Conservation (phyloP, 2,797 vertebrate genomes). For the Anguilla anguilla region DNA sequence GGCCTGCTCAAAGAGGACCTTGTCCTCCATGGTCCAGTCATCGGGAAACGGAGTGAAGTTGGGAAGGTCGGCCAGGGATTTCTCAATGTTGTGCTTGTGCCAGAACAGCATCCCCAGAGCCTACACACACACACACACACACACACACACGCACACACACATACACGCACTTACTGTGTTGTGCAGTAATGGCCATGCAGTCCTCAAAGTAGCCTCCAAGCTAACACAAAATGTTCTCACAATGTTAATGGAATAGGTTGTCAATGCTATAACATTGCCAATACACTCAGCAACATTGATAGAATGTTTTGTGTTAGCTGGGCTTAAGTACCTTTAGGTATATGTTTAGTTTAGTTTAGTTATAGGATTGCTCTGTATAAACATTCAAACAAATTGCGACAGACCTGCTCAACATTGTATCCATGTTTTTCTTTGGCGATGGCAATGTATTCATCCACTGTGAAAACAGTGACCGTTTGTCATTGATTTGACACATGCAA, state of each 20-base stretch:
- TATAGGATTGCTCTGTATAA: neutral
- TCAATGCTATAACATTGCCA: too few species aligned
- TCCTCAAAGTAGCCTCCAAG: too few species aligned
- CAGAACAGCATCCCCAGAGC: constrained; percentile 98
- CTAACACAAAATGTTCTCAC: too few species aligned
- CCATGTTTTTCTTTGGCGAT: constrained; percentile 98
- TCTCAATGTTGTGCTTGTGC: constrained; percentile 99
- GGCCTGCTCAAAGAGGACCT: constrained; percentile 96
- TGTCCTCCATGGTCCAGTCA: constrained; percentile 99
- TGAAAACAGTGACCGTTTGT: constrained; percentile 33
- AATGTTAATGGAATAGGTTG: too few species aligned
- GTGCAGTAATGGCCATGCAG: too few species aligned
- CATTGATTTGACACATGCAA: constrained; percentile 7
- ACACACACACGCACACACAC: neutral
- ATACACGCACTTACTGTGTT: too few species aligned
- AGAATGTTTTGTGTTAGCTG: too few species aligned
- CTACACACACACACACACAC: constrained; percentile 64
- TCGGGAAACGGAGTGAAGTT: constrained; percentile 98
- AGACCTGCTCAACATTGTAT: constrained; percentile 97
- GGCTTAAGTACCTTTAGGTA: neutral
- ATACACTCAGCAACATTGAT: too few species aligned
- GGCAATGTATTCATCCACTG: constrained; percentile 97
- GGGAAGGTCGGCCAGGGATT: constrained; percentile 93
- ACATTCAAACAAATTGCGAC: constrained; percentile 25
- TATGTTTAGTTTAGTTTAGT: neutral